Conservation (phyloP, 2,113 vertebrate species). For the Tragelaphus strepsiceros region DNA sequence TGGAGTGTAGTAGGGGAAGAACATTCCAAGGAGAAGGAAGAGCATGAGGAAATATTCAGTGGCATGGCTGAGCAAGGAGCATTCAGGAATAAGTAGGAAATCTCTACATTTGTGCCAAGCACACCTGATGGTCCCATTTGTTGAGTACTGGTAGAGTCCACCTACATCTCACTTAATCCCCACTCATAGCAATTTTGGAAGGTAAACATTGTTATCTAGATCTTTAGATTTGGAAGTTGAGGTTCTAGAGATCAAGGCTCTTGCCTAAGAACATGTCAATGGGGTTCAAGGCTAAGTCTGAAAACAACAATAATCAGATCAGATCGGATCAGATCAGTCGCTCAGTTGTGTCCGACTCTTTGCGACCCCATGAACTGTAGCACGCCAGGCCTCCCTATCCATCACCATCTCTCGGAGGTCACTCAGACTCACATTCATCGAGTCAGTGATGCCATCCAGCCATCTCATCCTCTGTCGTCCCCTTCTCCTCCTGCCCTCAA, state of each 20-base stretch:
- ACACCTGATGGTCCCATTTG: not conserved
- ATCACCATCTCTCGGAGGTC: no score
- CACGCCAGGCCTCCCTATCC: no score
- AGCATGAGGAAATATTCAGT: not conserved
- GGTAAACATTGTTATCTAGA: not conserved
- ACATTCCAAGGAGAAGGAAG: not conserved
- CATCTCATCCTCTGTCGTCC: no score
- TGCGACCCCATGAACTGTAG: no score
- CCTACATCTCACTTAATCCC: not conserved
- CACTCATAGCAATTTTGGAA: not conserved
- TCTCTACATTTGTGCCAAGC: not conserved
- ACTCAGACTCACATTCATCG: no score
- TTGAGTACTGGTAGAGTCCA: not conserved
- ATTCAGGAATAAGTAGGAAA: not conserved
- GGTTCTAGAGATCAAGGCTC: not conserved
- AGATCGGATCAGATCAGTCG: no score
- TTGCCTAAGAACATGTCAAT: not conserved
- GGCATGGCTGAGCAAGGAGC: not conserved
- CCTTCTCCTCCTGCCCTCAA: no score
- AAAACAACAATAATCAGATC: not conserved
- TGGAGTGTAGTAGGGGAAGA: not conserved
- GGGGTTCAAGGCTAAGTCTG: not conserved
- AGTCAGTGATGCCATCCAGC: no score
- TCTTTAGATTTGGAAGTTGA: not conserved
- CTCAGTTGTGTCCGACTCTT: no score